phyloP scores from a whole-genome alignment of 2,113 vertebrate species.

The Hipposideros armiger region DNA sequence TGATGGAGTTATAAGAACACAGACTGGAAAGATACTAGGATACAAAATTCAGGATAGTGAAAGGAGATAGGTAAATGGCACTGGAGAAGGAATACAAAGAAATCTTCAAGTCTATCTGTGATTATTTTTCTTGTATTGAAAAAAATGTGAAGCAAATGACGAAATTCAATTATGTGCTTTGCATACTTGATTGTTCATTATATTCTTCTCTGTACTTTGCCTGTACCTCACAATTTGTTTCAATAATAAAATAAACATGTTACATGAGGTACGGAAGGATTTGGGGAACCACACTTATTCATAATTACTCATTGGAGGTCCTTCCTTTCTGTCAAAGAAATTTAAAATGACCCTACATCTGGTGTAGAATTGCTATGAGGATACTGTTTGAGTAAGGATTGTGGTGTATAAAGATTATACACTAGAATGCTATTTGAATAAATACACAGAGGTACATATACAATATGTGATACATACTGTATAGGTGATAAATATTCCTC shows the following conservation, averaged over 20 bases:
- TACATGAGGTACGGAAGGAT: neutral
- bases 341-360: neutral
- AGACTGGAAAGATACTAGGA: neutral
- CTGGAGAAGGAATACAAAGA: slow-evolving; percentile 26
- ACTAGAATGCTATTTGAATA: slow-evolving; percentile 18
- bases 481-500: neutral
- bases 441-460: neutral
- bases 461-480: neutral
- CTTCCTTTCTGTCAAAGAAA: neutral
- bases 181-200: neutral
- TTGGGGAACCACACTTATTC: neutral
- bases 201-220: slow-evolving; percentile 33
- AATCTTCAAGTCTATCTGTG: neutral
- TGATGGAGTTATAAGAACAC: neutral
- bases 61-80: neutral
- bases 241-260: slow-evolving; percentile 29
- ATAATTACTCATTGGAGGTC: neutral
- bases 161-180: slow-evolving; percentile 39
- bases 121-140: neutral
- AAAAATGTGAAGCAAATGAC: neutral
- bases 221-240: neutral
- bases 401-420: neutral
- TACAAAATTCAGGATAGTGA: neutral
- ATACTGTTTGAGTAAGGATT: slow-evolving; percentile 4
- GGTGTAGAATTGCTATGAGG: neutral